phyloP scores from a whole-genome alignment of 2,113 vertebrate genomes.

The human region GRCh38 chr2:232806001-232806500 shows the following conservation, averaged over 20 bases:
- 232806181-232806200: not conserved
- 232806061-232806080: constrained; percentile 38
- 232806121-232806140: not conserved
- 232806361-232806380: not conserved
- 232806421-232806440: not conserved
- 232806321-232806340: constrained; percentile 29
- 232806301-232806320: not conserved
- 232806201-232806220: not conserved
- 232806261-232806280: not conserved
- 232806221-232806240: not conserved
- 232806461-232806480: constrained; percentile 56
- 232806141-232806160: not conserved
- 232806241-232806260: not conserved
- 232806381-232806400: not conserved
- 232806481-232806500: constrained; percentile 93
- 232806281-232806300: not conserved
- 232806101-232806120: constrained; percentile 23
- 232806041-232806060: not conserved
- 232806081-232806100: not conserved
- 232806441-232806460: constrained; percentile 3
- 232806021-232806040: not conserved
- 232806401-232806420: not conserved
- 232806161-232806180: not conserved
- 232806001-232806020: not conserved
- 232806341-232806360: not conserved